Evolutionary conservation across 2,888 invertebrate genomes (phyloP).

Genomic region (Invenusta paracnida): DNA sequence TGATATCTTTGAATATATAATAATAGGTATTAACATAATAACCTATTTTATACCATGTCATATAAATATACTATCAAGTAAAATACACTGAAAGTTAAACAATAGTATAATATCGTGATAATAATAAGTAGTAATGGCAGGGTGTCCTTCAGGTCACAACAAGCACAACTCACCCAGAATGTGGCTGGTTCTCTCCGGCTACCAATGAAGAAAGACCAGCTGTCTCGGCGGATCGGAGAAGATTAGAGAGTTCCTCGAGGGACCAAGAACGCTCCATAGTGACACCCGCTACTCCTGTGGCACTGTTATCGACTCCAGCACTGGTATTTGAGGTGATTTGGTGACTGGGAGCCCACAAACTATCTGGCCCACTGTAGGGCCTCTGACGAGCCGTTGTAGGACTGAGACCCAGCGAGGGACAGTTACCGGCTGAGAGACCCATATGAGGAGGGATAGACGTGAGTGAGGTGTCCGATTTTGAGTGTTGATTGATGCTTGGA

Average conservation of each 20-base stretch:
- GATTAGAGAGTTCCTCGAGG: constrained; percentile 8
- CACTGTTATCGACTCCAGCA: too few relatives aligned
- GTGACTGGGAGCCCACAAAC: neutral
- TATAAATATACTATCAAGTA: too few relatives aligned
- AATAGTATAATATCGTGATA: too few relatives aligned
- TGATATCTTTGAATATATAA: too few relatives aligned
- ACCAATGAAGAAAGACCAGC: too few relatives aligned
- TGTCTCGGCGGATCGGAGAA: too few relatives aligned
- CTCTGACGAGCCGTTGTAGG: neutral
- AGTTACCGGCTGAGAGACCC: neutral
- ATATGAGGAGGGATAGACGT: neutral
- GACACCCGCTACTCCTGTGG: too few relatives aligned
- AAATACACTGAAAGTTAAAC: too few relatives aligned
- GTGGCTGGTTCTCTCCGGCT: neutral
- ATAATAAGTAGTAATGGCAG: too few relatives aligned
- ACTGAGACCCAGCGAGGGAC: neutral
- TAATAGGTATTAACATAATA: too few relatives aligned
- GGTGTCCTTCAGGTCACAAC: too few relatives aligned
- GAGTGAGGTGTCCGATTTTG: constrained; percentile 33
- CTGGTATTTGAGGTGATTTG: neutral
- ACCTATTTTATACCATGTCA: too few relatives aligned
- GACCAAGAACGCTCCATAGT: constrained; percentile 9
- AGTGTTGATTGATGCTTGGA: neutral
- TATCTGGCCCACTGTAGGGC: neutral
- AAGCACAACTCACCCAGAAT: neutral